Base-by-base conservation (phyloP, 64 coral and sea anemone species). In the Pocillopora verrucosa region DNA sequence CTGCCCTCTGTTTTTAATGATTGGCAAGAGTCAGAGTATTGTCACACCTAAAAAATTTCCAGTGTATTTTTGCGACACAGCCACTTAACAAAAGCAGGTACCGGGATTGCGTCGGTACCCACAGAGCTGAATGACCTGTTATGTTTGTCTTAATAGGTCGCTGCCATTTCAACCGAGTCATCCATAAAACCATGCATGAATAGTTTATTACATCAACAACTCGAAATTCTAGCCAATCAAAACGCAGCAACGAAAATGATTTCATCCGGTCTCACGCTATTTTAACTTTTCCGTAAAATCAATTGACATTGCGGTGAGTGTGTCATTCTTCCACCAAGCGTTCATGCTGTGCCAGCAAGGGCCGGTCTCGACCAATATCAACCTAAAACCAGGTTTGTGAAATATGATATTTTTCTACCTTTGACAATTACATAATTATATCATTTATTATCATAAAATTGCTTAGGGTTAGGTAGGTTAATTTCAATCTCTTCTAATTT, bases 151-250 rank as follows among this genome's bases (percentile, higher is more conserved):
- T 14, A 22, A 85, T 13, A 22, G 82, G 12, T 51, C 41, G 41
- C 41, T 51, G 41, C 41, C 41, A 14, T 15, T 22, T 85, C 57
- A 85, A 72, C 51, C 82, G 41, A 85, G 36, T 56, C 75, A 77
- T 51, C 37, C 37, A 19, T 36, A 77, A 19, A 56, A 72, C 17
- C 45, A 72, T 41, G 37, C 64, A 65, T 85, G 82, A 85, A 85
- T 85, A 51, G 82, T 72, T 85, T 56, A 85, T 72, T 67, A 85
- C 65, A 85, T 85, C 63, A 85, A 45, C 82, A 57, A 30, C 1
- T 57, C 25, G 2, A 25, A 10, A 20, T 58, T 37, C 16, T 41
- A 65, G 45, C 82, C 82, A 85, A 85, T 85, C 36, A 85, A 85
- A 72, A 22, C 20, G 7, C 37, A 72, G 16, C 36, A 79, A 15